A percentile compares a stretch with the other conserved stretches of the same genome.
Conservation (phyloP, 2,113 vertebrate species). For the Hipposideros armiger region DNA sequence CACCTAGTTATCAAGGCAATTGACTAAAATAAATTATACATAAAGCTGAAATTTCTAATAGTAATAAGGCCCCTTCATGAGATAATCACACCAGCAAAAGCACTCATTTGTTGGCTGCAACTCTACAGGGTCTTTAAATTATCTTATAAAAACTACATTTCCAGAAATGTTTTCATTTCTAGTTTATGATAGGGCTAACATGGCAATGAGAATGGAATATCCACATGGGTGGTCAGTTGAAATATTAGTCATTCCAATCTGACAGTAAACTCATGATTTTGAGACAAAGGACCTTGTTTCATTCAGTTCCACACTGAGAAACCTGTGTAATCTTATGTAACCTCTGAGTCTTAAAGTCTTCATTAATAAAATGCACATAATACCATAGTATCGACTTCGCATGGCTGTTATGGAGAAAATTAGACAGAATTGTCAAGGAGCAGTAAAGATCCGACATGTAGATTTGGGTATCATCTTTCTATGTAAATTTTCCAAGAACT, state of each 20-base stretch:
- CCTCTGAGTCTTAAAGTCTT: neutral
- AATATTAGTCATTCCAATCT: neutral
- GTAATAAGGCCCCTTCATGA: constrained; percentile 85
- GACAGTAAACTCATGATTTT: neutral
- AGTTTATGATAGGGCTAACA: constrained; percentile 57
- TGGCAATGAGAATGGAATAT: neutral
- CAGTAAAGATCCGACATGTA: neutral
- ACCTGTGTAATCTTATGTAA: neutral
- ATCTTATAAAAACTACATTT: constrained; percentile 82
- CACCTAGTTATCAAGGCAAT: constrained; percentile 88
- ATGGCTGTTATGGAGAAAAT: neutral
- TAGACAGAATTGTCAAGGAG: neutral
- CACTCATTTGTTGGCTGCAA: constrained; percentile 79
- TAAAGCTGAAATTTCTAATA: constrained; percentile 84
- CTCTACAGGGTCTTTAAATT: constrained; percentile 85
- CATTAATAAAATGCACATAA: neutral
- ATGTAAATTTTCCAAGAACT: neutral
- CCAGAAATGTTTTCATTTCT: constrained; percentile 76
- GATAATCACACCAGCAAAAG: constrained; percentile 87
- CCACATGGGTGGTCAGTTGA: too few species aligned
- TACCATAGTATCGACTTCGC: neutral
- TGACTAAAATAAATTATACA: constrained; percentile 88
- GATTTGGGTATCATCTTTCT: neutral
- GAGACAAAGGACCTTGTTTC: neutral
- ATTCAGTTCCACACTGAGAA: neutral